phyloP scores from a whole-genome alignment of 1,140 invertebrate species.

The Drosophila ambigua region DNA sequence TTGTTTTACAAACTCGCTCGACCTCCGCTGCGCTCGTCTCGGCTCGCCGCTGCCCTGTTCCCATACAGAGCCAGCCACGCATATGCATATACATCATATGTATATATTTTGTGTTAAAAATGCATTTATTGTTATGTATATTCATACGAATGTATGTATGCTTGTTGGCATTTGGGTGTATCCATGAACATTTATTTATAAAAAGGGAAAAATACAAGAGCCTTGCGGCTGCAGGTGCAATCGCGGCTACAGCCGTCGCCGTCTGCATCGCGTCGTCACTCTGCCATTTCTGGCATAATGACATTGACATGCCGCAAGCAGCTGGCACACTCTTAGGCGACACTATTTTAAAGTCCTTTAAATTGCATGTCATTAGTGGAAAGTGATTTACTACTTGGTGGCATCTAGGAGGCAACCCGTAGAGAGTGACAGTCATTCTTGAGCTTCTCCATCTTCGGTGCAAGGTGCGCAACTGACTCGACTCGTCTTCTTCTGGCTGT shows the following conservation, averaged over 20 bases:
- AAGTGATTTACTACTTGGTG: background rate
- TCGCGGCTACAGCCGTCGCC: background rate
- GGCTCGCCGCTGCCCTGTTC: constrained; percentile 5
- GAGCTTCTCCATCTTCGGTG: constrained; percentile 7
- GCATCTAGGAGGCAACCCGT: background rate
- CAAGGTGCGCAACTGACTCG: constrained; percentile 13
- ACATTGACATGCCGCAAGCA: constrained; percentile 68
- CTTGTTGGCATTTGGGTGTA: constrained; percentile 32
- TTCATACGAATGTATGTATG: background rate
- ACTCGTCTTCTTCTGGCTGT: background rate
- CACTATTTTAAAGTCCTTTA: constrained; percentile 44
- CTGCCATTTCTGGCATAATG: constrained; percentile 68
- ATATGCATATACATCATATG: constrained; percentile 7
- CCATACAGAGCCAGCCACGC: constrained; percentile 21
- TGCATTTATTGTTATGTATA: constrained; percentile 52
- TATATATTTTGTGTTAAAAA: constrained; percentile 58
- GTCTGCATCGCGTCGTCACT: constrained; percentile 43
- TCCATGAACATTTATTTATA: constrained; percentile 14
- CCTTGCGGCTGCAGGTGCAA: constrained; percentile 22
- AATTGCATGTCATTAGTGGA: constrained; percentile 66
- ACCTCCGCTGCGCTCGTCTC: constrained; percentile 7
- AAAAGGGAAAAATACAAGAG: constrained; percentile 41
- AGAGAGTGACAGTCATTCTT: constrained; percentile 4
- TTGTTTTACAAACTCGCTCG: constrained; percentile 62
- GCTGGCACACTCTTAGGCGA: constrained; percentile 57